phyloP scores from a whole-genome alignment of 2,113 vertebrate species.

The Hippotragus niger region DNA sequence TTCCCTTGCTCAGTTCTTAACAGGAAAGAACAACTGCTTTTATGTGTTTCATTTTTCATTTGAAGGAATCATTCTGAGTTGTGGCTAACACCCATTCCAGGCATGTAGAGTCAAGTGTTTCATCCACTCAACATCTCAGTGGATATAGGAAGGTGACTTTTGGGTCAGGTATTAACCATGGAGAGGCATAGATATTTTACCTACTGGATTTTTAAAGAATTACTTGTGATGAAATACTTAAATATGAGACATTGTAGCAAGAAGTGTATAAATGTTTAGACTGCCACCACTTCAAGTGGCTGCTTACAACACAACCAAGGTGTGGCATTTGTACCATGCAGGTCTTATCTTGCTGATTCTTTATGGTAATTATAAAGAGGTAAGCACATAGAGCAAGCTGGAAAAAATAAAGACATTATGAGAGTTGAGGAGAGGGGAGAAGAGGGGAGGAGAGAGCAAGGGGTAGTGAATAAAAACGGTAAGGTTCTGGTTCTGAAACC shows the following conservation, averaged over 20 bases:
- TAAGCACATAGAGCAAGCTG: conserved; percentile 67
- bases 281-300: conserved; percentile 57
- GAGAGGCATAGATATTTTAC: background rate
- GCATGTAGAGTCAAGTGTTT: conserved; percentile 23
- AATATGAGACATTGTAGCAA: background rate
- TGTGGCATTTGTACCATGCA: conserved; percentile 67
- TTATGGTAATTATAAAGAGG: conserved; percentile 73
- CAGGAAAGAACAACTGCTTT: conserved; percentile 44
- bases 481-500: background rate
- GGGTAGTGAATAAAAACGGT: background rate
- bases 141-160: background rate
- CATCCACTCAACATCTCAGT: background rate
- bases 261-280: conserved; percentile 60
- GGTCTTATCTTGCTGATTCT: conserved; percentile 78
- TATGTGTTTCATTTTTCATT: conserved; percentile 41
- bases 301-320: conserved; percentile 76
- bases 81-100: background rate
- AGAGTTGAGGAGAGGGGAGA: background rate
- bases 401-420: conserved; percentile 62
- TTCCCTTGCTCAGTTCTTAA: background rate
- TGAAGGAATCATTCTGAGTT: conserved; percentile 19
- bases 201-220: background rate
- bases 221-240: conserved; percentile 55
- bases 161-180: background rate
- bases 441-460: background rate